Conservation (phyloP, 2,888 invertebrate genomes). For the Epinotia ramella region DNA sequence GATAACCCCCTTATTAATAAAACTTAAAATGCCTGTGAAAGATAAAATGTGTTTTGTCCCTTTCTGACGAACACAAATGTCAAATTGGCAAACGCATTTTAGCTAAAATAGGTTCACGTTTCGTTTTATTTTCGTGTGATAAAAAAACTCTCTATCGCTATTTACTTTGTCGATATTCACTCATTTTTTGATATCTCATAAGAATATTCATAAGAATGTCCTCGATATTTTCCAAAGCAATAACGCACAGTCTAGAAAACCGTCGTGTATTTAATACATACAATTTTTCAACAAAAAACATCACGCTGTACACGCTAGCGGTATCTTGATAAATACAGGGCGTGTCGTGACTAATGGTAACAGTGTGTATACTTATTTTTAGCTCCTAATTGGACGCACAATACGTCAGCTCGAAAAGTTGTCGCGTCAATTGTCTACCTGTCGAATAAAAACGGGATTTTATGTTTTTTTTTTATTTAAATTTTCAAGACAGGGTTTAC, state of each 20-base stretch:
- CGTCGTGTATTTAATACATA: not conserved
- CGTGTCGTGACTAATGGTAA: constrained; percentile 83
- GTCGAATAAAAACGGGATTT: constrained; percentile 37
- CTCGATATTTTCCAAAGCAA: not conserved
- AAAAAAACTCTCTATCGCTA: too few species aligned
- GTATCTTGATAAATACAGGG: constrained; percentile 83
- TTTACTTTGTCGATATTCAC: too few species aligned
- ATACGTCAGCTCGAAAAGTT: constrained; percentile 59
- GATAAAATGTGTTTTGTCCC: too few species aligned
- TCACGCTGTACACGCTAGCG: constrained; percentile 40
- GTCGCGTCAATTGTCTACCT: constrained; percentile 53
- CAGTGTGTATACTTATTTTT: constrained; percentile 83
- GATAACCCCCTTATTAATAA: too few species aligned
- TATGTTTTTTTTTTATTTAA: too few species aligned
- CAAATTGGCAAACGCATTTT: too few species aligned
- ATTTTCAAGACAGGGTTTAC: not conserved
- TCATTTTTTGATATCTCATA: too few species aligned
- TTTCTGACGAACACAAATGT: too few species aligned
- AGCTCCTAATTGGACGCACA: constrained; percentile 82
- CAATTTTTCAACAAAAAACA: not conserved
- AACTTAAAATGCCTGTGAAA: too few species aligned
- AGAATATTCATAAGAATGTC: too few species aligned
- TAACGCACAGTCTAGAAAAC: not conserved
- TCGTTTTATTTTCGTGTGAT: too few species aligned
- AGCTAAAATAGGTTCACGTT: too few species aligned